A percentile compares a stretch with the other conserved stretches of the same genome.
Evolutionary conservation across 2,888 invertebrate genomes (phyloP).

Genomic region (Athrips mouffetella): DNA sequence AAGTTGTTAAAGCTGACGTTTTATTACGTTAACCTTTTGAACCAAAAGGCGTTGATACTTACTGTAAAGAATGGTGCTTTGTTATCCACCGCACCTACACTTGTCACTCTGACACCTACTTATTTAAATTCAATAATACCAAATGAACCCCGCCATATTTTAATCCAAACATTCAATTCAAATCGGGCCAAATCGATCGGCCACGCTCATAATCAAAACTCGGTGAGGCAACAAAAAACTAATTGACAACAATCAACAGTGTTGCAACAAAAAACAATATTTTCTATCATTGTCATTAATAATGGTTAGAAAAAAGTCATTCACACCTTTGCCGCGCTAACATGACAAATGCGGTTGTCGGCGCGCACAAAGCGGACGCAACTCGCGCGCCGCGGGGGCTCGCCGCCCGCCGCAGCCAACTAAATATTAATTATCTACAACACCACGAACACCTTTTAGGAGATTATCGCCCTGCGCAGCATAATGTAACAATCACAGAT

Average conservation of each 20-base stretch:
- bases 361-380: slow-evolving; percentile 57
- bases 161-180: slow-evolving; percentile 73
- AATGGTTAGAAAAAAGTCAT: slow-evolving; percentile 74
- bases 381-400: slow-evolving; percentile 69
- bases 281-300: slow-evolving; percentile 76
- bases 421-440: slow-evolving; percentile 77
- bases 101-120: slow-evolving; percentile 24
- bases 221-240: slow-evolving; percentile 64
- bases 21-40: slow-evolving; percentile 39
- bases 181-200: slow-evolving; percentile 63
- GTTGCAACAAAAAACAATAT: slow-evolving; percentile 72
- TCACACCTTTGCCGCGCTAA: slow-evolving; percentile 76
- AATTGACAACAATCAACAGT: slow-evolving; percentile 76
- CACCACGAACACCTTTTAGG: slow-evolving; percentile 71
- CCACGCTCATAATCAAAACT: slow-evolving; percentile 63
- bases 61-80: background rate
- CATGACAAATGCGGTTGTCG: slow-evolving; percentile 72
- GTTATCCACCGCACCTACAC: background rate
- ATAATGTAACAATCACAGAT: slow-evolving; percentile 63
- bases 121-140: slow-evolving; percentile 38
- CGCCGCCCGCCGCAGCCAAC: slow-evolving; percentile 52
- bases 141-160: slow-evolving; percentile 64
- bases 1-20: slow-evolving; percentile 36
- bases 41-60: slow-evolving; percentile 26
- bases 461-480: slow-evolving; percentile 68